Percentiles rank a stretch among this genome's conserved stretches.
Conservation (phyloP, 2,888 invertebrate genomes). For the Anagyrus pseudococci region DNA sequence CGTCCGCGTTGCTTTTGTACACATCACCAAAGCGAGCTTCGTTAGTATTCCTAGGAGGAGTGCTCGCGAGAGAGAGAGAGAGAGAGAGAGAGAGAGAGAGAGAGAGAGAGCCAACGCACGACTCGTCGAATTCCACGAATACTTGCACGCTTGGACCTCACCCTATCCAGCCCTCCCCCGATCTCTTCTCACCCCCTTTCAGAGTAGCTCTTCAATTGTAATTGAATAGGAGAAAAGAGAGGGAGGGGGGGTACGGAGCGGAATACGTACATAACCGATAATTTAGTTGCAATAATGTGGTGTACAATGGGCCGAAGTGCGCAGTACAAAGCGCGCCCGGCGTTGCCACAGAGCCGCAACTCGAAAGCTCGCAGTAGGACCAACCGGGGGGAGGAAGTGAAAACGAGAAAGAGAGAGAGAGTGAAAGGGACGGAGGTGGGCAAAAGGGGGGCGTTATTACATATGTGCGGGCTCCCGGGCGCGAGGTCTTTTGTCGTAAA, state of each 20-base stretch:
- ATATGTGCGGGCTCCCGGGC: slow-evolving; percentile 3
- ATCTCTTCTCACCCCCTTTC: not conserved
- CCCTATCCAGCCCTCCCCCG: not conserved
- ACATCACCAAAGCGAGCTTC: too few species aligned
- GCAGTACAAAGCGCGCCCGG: slow-evolving; percentile 16
- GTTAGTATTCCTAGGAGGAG: too few species aligned
- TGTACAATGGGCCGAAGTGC: slow-evolving; percentile 29
- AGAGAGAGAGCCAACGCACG: too few species aligned
- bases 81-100: too few species aligned
- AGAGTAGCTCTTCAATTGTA: not conserved
- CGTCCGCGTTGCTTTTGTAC: too few species aligned
- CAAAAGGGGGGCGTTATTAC: slow-evolving; percentile 4
- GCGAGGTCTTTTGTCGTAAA: not conserved
- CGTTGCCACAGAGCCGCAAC: too few species aligned
- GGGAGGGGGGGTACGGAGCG: not conserved
- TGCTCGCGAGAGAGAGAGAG: too few species aligned
- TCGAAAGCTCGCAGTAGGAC: slow-evolving; percentile 11
- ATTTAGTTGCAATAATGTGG: slow-evolving; percentile 41
- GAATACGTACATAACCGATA: slow-evolving; percentile 31
- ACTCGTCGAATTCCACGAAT: not conserved
- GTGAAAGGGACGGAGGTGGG: not conserved
- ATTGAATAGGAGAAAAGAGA: slow-evolving; percentile 18
- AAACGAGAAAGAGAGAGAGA: too few species aligned
- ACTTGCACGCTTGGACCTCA: slow-evolving; percentile 6
- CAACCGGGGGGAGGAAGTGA: not conserved